Base-by-base conservation (phyloP, 2,888 invertebrate genomes). In the Amphipoea oculea region DNA sequence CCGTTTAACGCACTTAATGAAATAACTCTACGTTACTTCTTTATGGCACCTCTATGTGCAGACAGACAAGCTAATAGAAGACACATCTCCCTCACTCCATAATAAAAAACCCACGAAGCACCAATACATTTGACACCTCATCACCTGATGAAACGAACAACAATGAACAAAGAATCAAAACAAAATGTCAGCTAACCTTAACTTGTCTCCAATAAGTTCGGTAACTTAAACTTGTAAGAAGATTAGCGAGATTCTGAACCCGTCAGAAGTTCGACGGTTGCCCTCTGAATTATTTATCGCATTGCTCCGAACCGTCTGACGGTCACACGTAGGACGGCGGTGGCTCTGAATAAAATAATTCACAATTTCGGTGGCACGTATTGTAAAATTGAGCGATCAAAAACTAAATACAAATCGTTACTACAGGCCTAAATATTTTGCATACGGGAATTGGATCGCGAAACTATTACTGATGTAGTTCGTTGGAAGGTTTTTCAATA, bases 281-380 rank as follows among this genome's bases (percentile, higher is more conserved):
- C 76, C 76, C 68, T 63, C 73, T 89, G 89, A 89, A 89, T 89
- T 89, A 89, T 89, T 89, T 88, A 89, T 89, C 76, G 68, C 82
- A 70, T 78, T 68, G 78, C 82, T 82, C 67, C 84, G 75, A 74
- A 29, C 63, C 51, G 81, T 73, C 79, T 74, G 79, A 57, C 73
- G 57, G 81, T 73, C 81, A 79, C 73, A 81, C 66, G 73, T 66
- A 65, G 57, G 73, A 51, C 69, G 65, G 67, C 29, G 77, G 62
- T 57, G 17, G 71, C 62, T 78, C 17, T 74, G 80, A 87, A 86
- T 83, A 79, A 86, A 80, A 86, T 82, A 78, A 86, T 80, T 86
- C 73, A 73, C 54, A 77, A 82, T 78, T 83, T 80, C 65, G n/a
- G 65, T 65, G 75, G 65, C 20, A 0, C 14, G 36, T 78, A 67